These are phyloP conservation scores for Falcaria lacertinaria DNA, from an alignment of 2,888 invertebrate species.

Conservation along the genomic window DNA sequence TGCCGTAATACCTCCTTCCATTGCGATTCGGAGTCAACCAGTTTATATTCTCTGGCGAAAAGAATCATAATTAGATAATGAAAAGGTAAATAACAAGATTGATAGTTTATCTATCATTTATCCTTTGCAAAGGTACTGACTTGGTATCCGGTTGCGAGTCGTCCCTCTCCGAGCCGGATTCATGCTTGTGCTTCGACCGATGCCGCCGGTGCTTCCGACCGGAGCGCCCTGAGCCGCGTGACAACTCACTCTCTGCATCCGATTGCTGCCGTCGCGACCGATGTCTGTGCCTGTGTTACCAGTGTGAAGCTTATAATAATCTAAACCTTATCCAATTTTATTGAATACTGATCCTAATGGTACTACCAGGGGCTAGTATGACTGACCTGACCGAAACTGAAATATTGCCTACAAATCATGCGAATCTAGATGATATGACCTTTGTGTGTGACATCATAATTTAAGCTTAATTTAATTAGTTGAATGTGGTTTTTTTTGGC, in stretches of 20 bases:
- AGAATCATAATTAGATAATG: neutral
- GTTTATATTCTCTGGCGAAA: conserved; percentile 80
- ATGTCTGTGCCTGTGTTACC: conserved; percentile 82
- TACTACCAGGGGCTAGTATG: too few species aligned
- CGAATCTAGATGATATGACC: too few species aligned
- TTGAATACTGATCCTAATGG: too few species aligned
- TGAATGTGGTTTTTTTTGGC: too few species aligned
- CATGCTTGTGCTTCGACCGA: conserved; percentile 86
- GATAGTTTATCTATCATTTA: too few species aligned
- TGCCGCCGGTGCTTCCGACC: conserved; percentile 87
- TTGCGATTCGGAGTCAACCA: conserved; percentile 92
- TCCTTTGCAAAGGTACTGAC: conserved; percentile 31
- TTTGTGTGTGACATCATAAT: too few species aligned
- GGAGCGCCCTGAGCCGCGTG: conserved; percentile 90
- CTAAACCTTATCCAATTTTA: too few species aligned
- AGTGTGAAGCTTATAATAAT: too few species aligned
- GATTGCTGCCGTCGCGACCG: conserved; percentile 89
- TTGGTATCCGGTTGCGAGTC: conserved; percentile 76
- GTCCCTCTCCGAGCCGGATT: conserved; percentile 86
- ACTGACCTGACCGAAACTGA: too few species aligned
- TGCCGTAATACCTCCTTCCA: conserved; percentile 93
- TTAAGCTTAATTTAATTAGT: too few species aligned
- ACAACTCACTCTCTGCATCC: conserved; percentile 94
- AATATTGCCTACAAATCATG: too few species aligned
- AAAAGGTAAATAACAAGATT: too few species aligned